Base-by-base conservation (phyloP, 1,140 invertebrate genomes). In the Sycophila sp. region DNA sequence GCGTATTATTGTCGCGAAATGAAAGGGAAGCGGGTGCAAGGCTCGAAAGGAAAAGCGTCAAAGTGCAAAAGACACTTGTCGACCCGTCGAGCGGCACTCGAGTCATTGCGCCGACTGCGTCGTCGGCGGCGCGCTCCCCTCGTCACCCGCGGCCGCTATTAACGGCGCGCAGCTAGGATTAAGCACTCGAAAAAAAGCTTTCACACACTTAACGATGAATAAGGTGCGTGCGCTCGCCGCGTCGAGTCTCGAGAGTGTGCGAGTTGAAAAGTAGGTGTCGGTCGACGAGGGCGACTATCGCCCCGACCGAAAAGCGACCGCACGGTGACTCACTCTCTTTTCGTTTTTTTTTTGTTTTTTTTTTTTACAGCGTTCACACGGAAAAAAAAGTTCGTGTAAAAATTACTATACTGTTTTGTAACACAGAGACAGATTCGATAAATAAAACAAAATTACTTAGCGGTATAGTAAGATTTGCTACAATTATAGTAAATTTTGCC, bases 171-270 rank as follows among this genome's bases (percentile, higher is more conserved):
- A 15, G 55, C 28, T 67, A 55, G 49, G 15, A 49, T 59, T 47
- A 59, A 68, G 38, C 30, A 69, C 56, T 69, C n/a, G 22, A 66
- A 30, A 60, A 69, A 69, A 69, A 62, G 66, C 66, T 69, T 69
- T 69, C 34, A 69, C 45, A 22, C 45, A 60, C 65, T 68, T 68
- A 47, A 59, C 38, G 55, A 58, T 19, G 47, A 66, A 66, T 56
- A 53, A 56, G 51, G 19, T 45, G 38, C 28, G 49, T 45, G 38
- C 53, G 0, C 22, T 5, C n/a, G 36, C n/a, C 19, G 28, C n/a
- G 30, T 40, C 17, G 49, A 32, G 38, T 1, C 19, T 56, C 8
- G n/a, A 45, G 15, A 38, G 17, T 8, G 17, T n/a, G n/a, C n/a
- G n/a, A n/a, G n/a, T n/a, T 6, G 34, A 66, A 67, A 56, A 40